phyloP scores from a whole-genome alignment of 2,797 vertebrate genomes.

The Paguma larvata region DNA sequence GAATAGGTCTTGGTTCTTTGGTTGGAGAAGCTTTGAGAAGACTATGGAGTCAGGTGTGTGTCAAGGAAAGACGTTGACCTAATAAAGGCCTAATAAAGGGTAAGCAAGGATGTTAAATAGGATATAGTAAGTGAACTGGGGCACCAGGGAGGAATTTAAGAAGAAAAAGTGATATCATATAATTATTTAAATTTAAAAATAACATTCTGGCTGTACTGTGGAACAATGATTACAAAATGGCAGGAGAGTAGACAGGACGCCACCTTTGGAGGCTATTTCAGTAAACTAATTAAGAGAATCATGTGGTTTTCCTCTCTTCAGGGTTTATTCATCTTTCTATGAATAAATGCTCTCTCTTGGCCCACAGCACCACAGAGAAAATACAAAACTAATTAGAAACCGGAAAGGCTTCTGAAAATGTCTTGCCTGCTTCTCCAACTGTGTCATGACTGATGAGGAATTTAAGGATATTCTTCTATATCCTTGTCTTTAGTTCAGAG shows the following conservation, averaged over 20 bases:
- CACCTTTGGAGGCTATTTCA: neutral
- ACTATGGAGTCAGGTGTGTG: neutral
- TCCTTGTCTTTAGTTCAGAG: neutral
- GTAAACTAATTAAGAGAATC: neutral
- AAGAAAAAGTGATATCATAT: neutral
- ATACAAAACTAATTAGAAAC: slow-evolving; percentile 5
- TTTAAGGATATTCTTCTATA: neutral
- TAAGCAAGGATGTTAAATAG: neutral
- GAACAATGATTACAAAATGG: neutral
- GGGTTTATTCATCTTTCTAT: neutral
- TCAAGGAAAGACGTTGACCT: neutral
- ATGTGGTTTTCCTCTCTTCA: neutral
- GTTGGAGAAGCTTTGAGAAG: neutral
- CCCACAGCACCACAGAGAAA: neutral
- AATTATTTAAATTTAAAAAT: neutral
- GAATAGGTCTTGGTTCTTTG: neutral
- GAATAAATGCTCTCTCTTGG: neutral
- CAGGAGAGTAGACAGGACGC: neutral
- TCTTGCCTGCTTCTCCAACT: neutral
- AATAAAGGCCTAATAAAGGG: neutral
- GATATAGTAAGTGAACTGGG: neutral
- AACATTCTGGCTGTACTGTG: neutral
- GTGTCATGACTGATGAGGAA: neutral
- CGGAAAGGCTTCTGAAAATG: neutral
- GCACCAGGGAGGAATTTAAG: neutral